phyloP scores from a whole-genome alignment of 2,888 invertebrate genomes.

The Lydus trimaculatus region DNA sequence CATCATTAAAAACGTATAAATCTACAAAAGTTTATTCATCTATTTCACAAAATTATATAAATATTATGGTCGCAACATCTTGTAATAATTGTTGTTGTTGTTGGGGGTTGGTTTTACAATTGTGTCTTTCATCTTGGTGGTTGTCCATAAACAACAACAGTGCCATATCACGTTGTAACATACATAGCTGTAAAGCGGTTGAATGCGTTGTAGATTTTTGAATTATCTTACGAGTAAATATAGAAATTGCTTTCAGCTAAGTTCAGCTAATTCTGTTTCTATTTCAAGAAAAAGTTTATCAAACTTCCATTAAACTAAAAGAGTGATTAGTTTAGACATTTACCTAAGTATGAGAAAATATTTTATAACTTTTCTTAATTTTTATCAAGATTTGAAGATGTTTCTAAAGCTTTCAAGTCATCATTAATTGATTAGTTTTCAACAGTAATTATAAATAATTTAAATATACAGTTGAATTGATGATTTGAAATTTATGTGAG shows the following conservation, averaged over 20 bases:
- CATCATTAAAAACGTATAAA: background rate
- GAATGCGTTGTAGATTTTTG: background rate
- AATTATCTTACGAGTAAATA: background rate
- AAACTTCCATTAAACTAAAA: background rate
- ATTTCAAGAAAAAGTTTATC: background rate
- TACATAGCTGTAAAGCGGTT: background rate
- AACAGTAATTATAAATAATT: background rate
- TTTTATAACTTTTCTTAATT: background rate
- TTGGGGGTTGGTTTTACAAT: background rate
- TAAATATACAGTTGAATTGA: background rate
- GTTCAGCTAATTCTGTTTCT: too few relatives aligned
- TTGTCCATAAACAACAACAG: background rate
- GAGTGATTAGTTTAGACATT: background rate
- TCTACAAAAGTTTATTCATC: background rate
- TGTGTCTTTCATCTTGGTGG: background rate
- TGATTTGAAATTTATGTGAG: too few relatives aligned
- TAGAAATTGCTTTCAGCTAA: too few relatives aligned
- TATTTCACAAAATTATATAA: background rate
- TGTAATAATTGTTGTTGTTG: background rate
- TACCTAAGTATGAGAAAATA: background rate
- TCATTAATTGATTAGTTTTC: background rate
- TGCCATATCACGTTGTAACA: background rate
- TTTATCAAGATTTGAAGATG: background rate
- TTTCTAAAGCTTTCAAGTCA: background rate
- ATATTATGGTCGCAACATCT: background rate